Evolutionary conservation across 2,797 vertebrate genomes (phyloP), one percentile per base, ranked within the genome.

Genomic region (Scolopax bukidnonensis): DNA sequence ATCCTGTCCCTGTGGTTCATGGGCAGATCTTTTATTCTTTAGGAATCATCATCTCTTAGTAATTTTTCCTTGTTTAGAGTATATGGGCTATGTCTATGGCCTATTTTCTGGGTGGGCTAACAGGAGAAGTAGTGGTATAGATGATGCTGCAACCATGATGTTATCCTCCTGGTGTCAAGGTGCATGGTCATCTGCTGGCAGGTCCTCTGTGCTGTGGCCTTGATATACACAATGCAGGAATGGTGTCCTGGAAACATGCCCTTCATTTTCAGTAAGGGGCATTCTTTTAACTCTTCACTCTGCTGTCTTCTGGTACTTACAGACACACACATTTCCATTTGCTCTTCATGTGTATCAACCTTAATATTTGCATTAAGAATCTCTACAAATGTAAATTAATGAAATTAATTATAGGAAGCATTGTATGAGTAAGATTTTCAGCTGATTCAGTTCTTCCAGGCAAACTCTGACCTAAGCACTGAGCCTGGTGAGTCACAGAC

Each of bases 391-490:
- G 33, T 50, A 82, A 87, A 92, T 85, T 89, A 80, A 93, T 87
- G 28, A 83, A 77, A 93, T 89, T 94, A 96, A 94, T 87, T 93
- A 71, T 68, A 90, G 92, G 81, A 95, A 87, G 38, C 75, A 41
- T 79, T 91, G 61, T 73, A 75, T 96, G 95, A 94, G 77, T 93
- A 90, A 92, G 48, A 77, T 59, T 85, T 93, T 64, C 68, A 92
- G n/a, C 60, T 84, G 90, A 90, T 79, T 95, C 69, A 87, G 6
- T 85, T 93, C 41, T 90, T 89, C 89, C 45, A 5, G 60, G 56
- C 64, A 92, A 90, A 83, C 45, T 90, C 67, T 96, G 93, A 89
- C 84, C 84, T 87, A 80, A 94, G 84, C 87, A n/a, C 28, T 59
- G 54, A 78, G 75, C 40, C 28, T 3, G 11, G 23, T 95, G 96